These are phyloP conservation scores for Pampus argenteus DNA, from an alignment of 2,797 vertebrate species.

Conservation along the genomic window DNA sequence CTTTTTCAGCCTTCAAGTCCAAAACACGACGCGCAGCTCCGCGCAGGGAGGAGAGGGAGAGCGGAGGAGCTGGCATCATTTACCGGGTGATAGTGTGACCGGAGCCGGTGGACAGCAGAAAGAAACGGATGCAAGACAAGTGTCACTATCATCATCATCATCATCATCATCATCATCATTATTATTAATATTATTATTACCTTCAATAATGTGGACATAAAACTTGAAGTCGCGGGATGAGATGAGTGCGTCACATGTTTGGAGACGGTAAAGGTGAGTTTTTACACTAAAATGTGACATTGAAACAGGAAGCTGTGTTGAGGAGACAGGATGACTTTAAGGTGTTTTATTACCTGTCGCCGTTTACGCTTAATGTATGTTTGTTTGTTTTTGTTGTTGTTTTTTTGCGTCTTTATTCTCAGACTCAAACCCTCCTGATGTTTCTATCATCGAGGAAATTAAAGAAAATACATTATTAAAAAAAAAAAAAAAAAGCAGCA, in stretches of 20 bases:
- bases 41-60: background rate
- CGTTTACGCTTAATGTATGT: background rate
- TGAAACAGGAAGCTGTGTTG: conserved; percentile 24
- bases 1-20: conserved; percentile 5
- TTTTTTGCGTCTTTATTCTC: background rate
- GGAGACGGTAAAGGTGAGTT: conserved; percentile 54
- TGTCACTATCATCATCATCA: too few relatives aligned
- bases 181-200: background rate
- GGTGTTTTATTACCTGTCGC: conserved; percentile 1
- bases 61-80: conserved; percentile 2
- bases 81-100: background rate
- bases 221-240: conserved; percentile 25
- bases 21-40: conserved; percentile 36
- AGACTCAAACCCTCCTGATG: background rate
- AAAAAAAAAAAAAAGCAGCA: background rate
- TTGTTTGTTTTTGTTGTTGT: background rate
- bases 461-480: background rate
- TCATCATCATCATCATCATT: too few relatives aligned
- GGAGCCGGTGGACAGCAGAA: conserved; percentile 6
- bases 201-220: conserved; percentile 6
- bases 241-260: conserved; percentile 17
- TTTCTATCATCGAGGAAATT: conserved; percentile 6
- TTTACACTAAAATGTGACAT: background rate
- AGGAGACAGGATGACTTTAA: background rate
- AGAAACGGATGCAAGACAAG: background rate